These are phyloP conservation scores for Geotrupes spiniger DNA, from an alignment of 2,888 invertebrate genomes.

Conservation along the genomic window DNA sequence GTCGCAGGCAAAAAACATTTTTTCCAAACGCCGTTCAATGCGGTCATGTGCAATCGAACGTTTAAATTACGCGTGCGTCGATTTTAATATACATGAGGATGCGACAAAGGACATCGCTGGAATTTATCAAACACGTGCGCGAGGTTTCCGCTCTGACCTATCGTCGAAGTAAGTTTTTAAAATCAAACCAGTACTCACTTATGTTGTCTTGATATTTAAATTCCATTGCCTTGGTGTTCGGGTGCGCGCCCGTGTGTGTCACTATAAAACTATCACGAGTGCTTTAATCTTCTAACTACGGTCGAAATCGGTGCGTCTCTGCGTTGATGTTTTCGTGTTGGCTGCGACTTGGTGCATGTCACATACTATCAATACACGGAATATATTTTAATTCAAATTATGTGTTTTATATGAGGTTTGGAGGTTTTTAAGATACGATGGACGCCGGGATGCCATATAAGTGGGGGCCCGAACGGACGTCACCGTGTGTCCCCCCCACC, in stretches of 20 bases:
- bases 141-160: conserved; percentile 10
- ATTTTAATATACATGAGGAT: no score
- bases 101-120: no score
- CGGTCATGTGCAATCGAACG: no score
- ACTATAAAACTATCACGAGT: no score
- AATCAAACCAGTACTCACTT: conserved; percentile 19
- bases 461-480: conserved; percentile 20
- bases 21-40: no score
- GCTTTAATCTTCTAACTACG: no score
- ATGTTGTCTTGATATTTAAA: conserved; percentile 19
- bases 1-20: background rate
- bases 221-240: conserved; percentile 12
- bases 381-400: conserved; percentile 20
- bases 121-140: conserved; percentile 1
- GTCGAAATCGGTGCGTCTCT: no score
- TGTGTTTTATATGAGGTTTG: conserved; percentile 23
- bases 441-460: conserved; percentile 19
- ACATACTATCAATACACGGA: conserved; percentile 6
- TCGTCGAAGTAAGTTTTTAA: conserved; percentile 10
- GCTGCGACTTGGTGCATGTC: no score
- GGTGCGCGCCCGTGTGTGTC: no score
- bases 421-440: conserved; percentile 26
- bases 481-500: conserved; percentile 17
- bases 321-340: no score
- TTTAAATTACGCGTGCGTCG: no score